Base-by-base conservation (phyloP, 2,888 invertebrate species). In the Baccha elongata region DNA sequence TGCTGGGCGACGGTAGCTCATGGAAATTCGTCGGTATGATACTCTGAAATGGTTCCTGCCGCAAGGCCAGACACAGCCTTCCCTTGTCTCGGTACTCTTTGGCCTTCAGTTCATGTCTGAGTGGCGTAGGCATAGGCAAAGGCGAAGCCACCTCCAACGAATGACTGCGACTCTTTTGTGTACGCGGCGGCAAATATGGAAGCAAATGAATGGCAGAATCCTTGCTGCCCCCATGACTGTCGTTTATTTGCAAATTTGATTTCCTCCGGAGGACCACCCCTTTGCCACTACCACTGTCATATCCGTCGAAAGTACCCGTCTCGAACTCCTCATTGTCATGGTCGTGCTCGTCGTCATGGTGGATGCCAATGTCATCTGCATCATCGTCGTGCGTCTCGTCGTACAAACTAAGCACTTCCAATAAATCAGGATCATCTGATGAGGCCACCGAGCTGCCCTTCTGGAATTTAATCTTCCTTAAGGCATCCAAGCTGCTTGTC, bases 1-100 rank as follows among this genome's bases (percentile, higher is more conserved):
- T 91, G 85, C 91, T 91, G 37, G 91, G 91, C 44, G 91, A 91
- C 13, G 91, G 91, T 80, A 91, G 85, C 80, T 91, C 91, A 72
- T 89, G 87, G 67, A 90, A 89, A 76, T 91, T 88, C 74, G 89
- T 86, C 48, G 89, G 88, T 72, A 89, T 85, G 81, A 89, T 85
- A 55, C 89, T 88, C 84, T 90, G 90, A 86, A 90, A 91, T 50
- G 90, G 89, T 67, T 91, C 91, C 84, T 91, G 91, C 11, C 88
- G 88, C 86, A 91, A 84, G 3, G 89, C 87, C 76, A 91, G 85
- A 73, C 89, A 88, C n/a, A 90, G 86, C 44, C 89, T 88, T n/a
- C 87, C 87, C 32, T 89, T 88, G 50, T 88, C 88, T 86, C 87
- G 88, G 71, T 53, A 64, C 42, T 78, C 71, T 58, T 58, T 78